These are phyloP conservation scores for Baronia brevicornis DNA, from an alignment of 2,888 invertebrate genomes.

Conservation along the genomic window DNA sequence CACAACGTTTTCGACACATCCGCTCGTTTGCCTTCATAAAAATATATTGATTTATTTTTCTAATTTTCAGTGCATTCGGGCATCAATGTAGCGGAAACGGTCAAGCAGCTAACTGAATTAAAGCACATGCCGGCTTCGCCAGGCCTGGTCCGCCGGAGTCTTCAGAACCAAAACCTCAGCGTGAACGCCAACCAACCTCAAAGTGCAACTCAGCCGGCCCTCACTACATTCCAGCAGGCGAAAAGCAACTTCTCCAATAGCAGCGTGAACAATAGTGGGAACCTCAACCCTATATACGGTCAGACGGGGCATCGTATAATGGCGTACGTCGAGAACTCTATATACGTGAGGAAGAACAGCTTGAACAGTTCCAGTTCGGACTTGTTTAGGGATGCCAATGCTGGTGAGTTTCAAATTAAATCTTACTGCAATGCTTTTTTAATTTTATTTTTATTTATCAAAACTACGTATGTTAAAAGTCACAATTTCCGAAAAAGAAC, in stretches of 20 bases:
- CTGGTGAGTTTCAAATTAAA: slow-evolving; percentile 40
- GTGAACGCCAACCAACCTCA: slow-evolving; percentile 21
- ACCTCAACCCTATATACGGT: slow-evolving; percentile 67
- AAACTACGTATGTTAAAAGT: too few relatives aligned
- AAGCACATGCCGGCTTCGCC: slow-evolving; percentile 93
- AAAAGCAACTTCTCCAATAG: slow-evolving; percentile 54
- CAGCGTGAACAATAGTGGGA: slow-evolving; percentile 55
- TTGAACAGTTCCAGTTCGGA: slow-evolving; percentile 55
- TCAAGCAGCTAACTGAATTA: slow-evolving; percentile 88
- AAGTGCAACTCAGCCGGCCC: slow-evolving; percentile 23
- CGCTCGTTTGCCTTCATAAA: too few relatives aligned
- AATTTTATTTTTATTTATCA: slow-evolving; percentile 5
- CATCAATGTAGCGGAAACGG: slow-evolving; percentile 88
- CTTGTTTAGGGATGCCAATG: slow-evolving; percentile 39
- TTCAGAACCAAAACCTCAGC: slow-evolving; percentile 43
- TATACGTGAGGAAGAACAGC: slow-evolving; percentile 65
- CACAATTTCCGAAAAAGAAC: too few relatives aligned
- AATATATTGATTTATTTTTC: too few relatives aligned
- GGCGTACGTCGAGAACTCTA: slow-evolving; percentile 55
- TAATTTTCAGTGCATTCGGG: slow-evolving; percentile 40
- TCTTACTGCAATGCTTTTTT: too few relatives aligned
- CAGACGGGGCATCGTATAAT: slow-evolving; percentile 61
- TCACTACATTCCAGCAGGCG: slow-evolving; percentile 61
- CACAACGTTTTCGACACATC: too few relatives aligned
- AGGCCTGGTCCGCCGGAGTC: slow-evolving; percentile 78